Base-by-base conservation (phyloP, 2,797 vertebrate genomes). In the Poliocrania exsul region DNA sequence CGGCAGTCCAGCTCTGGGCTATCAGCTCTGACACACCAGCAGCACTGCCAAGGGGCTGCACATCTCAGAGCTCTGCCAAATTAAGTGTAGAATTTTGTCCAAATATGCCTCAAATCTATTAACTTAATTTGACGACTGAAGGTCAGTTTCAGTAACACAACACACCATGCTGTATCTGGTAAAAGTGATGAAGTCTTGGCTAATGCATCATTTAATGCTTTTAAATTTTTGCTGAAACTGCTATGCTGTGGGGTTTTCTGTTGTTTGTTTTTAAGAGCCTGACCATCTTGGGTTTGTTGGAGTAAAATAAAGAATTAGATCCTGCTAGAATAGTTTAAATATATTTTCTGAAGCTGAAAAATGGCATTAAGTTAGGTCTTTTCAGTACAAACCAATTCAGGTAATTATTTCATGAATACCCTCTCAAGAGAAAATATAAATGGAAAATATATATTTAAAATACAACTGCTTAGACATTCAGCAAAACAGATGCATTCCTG, bases 21-120 rank as follows among this genome's bases (percentile, higher is more conserved):
- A 2, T 49, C 24, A 42, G 62, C 65, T 58, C 50, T 0, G 0
- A 53, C 20, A 14, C 0, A 1, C 33, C 4, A 3, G 64, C 57
- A 64, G 65, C 10, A 11, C 28, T 75, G 72, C 82, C 67, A 71
- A 66, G 33, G 42, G 72, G 42, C 75, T 42, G 53, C 1, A 1
- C 4, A 3, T 49, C 65, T 72, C 33, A 17, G 56, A 81, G 75
- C 28, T 33, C 61, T 78, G 35, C 37, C 83, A 70, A 51, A 50
- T 9, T 4, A 23, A 51, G n/a, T 14, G 11, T 4, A 66, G 25
- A 78, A 26, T 23, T 56, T 74, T 69, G 73, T 62, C 47, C 54
- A 93, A 75, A 47, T 10, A 13, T 42, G 23, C 49, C 47, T 86
- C 86, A n/a, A 7, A 40, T 47, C 57, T 64, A 35, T 62, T 65